Evolutionary conservation across 1,140 invertebrate genomes (phyloP), one percentile per base, ranked within the genome.

Genomic region (Ruditapes philippinarum): DNA sequence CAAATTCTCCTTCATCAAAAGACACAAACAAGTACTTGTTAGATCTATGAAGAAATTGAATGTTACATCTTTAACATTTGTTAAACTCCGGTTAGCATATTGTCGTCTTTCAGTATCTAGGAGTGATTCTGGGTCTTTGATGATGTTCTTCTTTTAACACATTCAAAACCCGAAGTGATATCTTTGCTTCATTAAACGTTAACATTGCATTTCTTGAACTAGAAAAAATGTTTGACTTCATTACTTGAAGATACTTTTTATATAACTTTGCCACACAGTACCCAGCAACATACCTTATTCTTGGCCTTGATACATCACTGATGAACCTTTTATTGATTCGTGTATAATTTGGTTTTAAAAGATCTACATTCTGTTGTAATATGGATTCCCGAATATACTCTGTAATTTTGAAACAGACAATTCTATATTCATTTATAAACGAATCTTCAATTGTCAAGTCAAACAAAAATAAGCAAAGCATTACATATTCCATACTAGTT

Each of bases 351-450:
- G 4, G 2, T 54, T 57, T 11, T 7, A 79, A 7, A 17, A 79
- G 11, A 28, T 33, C 76, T 33, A 33, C 38, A 22, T 79, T 51
- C 31, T 79, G 4, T 57, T 57, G 19, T 51, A 79, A 31, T 11
- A 33, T 38, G 31, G n/a, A 79, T 36, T 14, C 9, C 2, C 25
- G 11, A 11, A 79, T 42, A 54, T 5, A 51, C 42, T 79, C 76
- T 5, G 31, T 4, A 17, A 79, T 57, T 54, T 57, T 33, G 76
- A 54, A 79, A 54, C 76, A 54, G n/a, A 79, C 31, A 79, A 79
- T 54, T n/a, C 9, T 25, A 38, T 79, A 28, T 33, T 79, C 45
- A 33, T 54, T 28, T 9, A 28, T 12, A 31, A 79, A 54, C 14
- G n/a, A 28, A 36, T 79, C 76, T 54, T 79, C 76, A 57, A 11